Conservation (phyloP, 1,140 invertebrate species). For the Trialeurodes vaporariorum region DNA sequence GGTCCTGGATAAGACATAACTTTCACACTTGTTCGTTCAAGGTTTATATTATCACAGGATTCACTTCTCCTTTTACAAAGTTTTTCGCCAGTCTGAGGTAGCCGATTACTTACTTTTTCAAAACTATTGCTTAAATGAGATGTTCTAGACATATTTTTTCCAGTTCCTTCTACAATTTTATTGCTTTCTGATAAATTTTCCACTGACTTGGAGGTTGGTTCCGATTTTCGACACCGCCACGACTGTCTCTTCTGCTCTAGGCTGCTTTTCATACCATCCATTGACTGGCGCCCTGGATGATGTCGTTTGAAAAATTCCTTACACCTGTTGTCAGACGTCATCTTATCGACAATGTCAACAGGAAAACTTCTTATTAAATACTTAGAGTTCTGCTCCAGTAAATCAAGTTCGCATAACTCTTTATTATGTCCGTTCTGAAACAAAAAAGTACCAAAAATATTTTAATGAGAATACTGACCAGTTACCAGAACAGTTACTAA, state of each 20-base stretch:
- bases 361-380: too few relatives aligned
- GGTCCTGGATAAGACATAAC: neutral
- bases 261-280: neutral
- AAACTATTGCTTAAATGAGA: neutral
- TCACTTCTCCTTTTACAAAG: neutral
- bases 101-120: neutral
- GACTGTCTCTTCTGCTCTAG: neutral
- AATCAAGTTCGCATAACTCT: too few relatives aligned
- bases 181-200: neutral
- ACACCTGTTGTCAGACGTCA: neutral
- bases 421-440: too few relatives aligned
- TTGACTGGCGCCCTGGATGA: neutral
- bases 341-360: neutral
- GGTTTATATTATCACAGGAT: neutral
- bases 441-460: too few relatives aligned
- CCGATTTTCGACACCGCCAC: neutral
- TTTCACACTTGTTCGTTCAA: neutral
- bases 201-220: neutral
- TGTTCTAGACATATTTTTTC: neutral
- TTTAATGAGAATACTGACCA: too few relatives aligned
- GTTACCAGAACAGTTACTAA: too few relatives aligned
- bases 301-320: neutral
- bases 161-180: neutral
- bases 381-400: too few relatives aligned
- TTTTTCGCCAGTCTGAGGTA: neutral